Base-by-base conservation (phyloP, 2,113 vertebrate species). In the Brachyhypopomus occidentalis region DNA sequence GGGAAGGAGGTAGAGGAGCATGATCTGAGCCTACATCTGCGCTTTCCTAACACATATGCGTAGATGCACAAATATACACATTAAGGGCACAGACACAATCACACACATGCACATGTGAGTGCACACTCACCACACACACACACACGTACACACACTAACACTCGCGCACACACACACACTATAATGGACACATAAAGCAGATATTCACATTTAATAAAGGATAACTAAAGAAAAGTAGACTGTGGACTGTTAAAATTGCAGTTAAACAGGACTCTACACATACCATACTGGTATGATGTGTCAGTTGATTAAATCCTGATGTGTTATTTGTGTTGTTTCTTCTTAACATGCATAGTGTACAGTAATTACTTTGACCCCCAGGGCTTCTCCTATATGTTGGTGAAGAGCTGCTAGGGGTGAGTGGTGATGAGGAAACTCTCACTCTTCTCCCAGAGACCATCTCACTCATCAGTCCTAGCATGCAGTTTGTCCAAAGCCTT, bases 1-100 rank as follows among this genome's bases (percentile, higher is more conserved):
- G 60, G 79, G 79, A 78, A 41, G 27, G 71, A 23, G 48, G 36
- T 62, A 23, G 67, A 62, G 36, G 59, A 64, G 22, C 38, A 58
- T 62, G 80, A 79, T 84, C 77, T 78, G 59, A 75, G 38, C 64
- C 36, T 48, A 22, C 34, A 86, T 19, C 20, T 73, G 27, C 66
- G 22, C 48, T 72, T 70, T 62, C 71, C 62, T 72, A 56, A 64
- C 64, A 77, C 45, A 81, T 27, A 52, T 14, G 12, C 45, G 12
- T 14, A 52, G 45, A 52, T 52, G 12, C 45, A 79, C 30, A 75
- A 38, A 22, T 12, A 72, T 2, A 69, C 66, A 67, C 45, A 25
- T 63, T 52, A 52, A 19, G 41, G 25, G 62, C 25, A 70, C 20
- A 20, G 17, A 19, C 12, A 72, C 55, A 78, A 48, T 16, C 71